Evolutionary conservation across 2,797 vertebrate species (phyloP), one percentile per base, ranked within the genome.

Genomic region (Todus mexicanus): DNA sequence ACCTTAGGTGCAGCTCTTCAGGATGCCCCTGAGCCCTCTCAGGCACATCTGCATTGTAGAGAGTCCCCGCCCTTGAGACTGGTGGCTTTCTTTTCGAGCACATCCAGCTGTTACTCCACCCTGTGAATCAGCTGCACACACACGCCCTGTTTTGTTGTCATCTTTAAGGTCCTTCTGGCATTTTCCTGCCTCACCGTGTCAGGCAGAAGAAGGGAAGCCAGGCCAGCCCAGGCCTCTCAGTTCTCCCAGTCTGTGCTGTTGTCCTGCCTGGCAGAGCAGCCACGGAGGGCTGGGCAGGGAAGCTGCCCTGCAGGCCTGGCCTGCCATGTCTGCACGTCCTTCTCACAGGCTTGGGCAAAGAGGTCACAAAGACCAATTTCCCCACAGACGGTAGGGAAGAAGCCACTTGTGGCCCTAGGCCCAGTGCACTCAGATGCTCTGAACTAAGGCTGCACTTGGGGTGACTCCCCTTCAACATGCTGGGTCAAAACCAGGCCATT

Each of bases 381-480:
- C 11, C 33, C 54, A 4, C 1, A 2, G 54, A 40, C 3, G 1
- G 51, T 21, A 54, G 45, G 56, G 43, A 56, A 83, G 69, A 83
- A 77, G 42, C 31, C 42, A 17, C 37, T 60, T 11, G 2, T 20
- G 48, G 45, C 42, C 64, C 31, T 37, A 10, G 12, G 26, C 35
- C 47, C 59, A 51, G 56, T 63, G 47, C 45, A 26, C 45, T 35
- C 0, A 0, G 57, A 22, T 15, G 19, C 19, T 57, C 33, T 63
- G 66, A 84, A 60, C 10, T 33, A 47, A 83, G 35, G 59, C 54
- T 31, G 4, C 40, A n/a, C 29, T 45, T 42, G 15, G 14, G 27
- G 35, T 40, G 59, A 79, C 40, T 23, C 15, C 0, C 0, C 57
- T 90, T 73, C 80, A 51, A 37, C 25, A 47, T 0, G 0, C n/a